Evolutionary conservation across 2,797 vertebrate genomes (phyloP).

Genomic region (Myiotriccus ornatus): DNA sequence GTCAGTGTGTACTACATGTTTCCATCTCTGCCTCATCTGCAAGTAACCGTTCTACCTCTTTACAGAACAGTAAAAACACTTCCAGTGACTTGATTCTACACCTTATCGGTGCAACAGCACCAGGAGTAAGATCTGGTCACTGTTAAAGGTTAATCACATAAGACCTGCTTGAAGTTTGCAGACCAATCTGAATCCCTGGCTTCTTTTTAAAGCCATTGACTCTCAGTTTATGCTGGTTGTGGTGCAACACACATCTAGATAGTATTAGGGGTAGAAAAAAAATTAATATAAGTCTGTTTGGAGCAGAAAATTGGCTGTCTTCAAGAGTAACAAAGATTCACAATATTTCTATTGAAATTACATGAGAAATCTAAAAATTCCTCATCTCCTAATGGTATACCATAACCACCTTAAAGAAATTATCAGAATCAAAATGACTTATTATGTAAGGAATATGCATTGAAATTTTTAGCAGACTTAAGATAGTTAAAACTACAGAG

Average conservation of each 20-base stretch:
- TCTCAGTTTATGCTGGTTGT: background rate
- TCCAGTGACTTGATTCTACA: background rate
- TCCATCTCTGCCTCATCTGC: background rate
- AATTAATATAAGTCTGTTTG: background rate
- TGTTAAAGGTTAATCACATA: background rate
- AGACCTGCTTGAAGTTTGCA: background rate
- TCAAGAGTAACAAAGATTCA: background rate
- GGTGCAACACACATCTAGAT: background rate
- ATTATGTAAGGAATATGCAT: background rate
- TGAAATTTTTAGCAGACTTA: background rate
- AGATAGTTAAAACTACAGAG: background rate
- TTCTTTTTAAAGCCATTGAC: background rate
- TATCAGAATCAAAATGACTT: background rate
- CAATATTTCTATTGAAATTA: background rate
- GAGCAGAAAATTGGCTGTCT: background rate
- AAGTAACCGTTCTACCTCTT: background rate
- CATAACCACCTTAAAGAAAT: background rate
- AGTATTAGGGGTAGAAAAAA: background rate
- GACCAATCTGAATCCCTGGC: background rate
- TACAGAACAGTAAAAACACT: background rate
- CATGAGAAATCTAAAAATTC: background rate
- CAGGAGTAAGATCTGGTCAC: background rate
- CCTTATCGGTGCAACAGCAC: background rate
- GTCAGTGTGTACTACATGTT: accelerated
- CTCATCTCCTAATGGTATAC: background rate